Percentiles rank a stretch among this genome's conserved stretches.
phyloP scores from a whole-genome alignment of 2,113 vertebrate species.

The Erinaceus europaeus region DNA sequence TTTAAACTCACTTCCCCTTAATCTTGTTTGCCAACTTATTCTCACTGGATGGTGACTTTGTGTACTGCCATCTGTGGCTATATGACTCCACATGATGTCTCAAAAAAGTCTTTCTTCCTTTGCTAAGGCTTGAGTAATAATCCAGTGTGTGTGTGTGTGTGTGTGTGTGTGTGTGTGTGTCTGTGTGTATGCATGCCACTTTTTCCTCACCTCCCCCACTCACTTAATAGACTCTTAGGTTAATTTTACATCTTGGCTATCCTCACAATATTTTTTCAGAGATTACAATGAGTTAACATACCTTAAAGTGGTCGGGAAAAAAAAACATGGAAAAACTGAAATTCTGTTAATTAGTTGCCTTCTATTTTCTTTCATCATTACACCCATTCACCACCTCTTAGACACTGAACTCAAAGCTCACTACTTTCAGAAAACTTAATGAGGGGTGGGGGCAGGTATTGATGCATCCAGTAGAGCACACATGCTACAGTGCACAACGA shows the following conservation, averaged over 20 bases:
- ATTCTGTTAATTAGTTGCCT: not conserved
- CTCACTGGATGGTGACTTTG: no score
- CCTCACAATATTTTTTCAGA: not conserved
- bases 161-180: no score
- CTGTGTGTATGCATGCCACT: no score
- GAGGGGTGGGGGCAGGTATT: no score
- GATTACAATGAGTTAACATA: not conserved
- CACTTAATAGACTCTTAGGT: not conserved
- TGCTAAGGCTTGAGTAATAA: not conserved
- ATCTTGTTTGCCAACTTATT: no score
- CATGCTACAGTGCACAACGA: no score
- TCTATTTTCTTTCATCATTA: constrained; percentile 10
- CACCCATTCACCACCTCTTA: not conserved
- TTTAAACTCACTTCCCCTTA: no score
- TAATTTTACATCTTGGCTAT: not conserved
- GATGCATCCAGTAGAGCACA: no score
- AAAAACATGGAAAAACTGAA: no score
- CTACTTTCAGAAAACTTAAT: not conserved
- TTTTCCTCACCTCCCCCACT: not conserved
- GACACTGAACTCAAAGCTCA: not conserved
- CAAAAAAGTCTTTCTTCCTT: not conserved
- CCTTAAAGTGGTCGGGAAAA: not conserved
- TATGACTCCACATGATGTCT: not conserved
- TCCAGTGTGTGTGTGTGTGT: not conserved
- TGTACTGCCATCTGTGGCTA: no score